These are phyloP conservation scores for Argynnis bischoffii DNA, from an alignment of 2,888 invertebrate genomes.

Conservation along the genomic window DNA sequence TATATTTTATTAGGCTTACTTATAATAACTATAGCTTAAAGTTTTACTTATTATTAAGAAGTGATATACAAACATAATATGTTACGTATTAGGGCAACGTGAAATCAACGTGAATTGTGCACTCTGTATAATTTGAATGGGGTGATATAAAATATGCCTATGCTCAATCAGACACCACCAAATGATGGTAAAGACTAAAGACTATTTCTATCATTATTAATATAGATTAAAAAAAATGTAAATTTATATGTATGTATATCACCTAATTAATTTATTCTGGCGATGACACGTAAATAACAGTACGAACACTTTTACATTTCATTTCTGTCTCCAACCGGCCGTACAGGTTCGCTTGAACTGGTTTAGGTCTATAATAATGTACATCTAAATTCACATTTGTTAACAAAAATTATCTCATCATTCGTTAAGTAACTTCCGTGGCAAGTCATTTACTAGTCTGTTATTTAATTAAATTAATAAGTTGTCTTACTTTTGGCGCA, in stretches of 20 bases:
- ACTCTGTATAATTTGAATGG: too few species aligned
- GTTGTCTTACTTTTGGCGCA: neutral
- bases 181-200: too few species aligned
- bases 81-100: too few species aligned
- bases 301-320: neutral
- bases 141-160: too few species aligned
- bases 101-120: too few species aligned
- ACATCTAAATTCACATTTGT: slow-evolving; percentile 10
- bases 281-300: neutral
- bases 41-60: too few species aligned
- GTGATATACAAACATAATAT: too few species aligned
- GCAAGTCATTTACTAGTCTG: neutral
- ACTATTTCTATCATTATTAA: too few species aligned
- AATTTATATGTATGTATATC: neutral
- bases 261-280: neutral
- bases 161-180: too few species aligned
- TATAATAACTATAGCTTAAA: too few species aligned
- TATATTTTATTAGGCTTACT: too few species aligned
- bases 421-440: slow-evolving; percentile 6
- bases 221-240: too few species aligned
- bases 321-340: slow-evolving; percentile 8
- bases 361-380: slow-evolving; percentile 17
- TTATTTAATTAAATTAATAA: slow-evolving; percentile 11
- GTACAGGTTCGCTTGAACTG: slow-evolving; percentile 17
- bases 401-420: slow-evolving; percentile 7